Evolutionary conservation across 2,888 invertebrate species (phyloP), one percentile per base, ranked within the genome.

Genomic region (Drosophila colorata): DNA sequence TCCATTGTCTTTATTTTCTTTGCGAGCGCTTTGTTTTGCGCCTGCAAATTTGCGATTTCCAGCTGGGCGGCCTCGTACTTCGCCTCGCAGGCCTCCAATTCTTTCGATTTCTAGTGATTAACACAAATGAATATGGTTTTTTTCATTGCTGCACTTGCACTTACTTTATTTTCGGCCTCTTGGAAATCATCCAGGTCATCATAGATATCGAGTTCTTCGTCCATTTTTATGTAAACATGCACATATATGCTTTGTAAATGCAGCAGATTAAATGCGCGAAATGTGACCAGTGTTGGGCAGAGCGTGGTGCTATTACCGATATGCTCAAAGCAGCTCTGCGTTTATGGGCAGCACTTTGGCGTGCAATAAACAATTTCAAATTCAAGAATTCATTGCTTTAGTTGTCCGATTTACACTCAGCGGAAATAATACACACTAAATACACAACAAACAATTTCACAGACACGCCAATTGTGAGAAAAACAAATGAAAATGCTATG

Each of bases 161-260:
- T 78, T 77, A 91, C 92, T 69, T 85, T 79, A 33, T 88, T 81
- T 31, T 91, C 87, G 7, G 72, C 64, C 28, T 83, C 68, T 37
- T 92, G 90, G 33, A 92, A 91, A 23, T 85, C 85, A 2, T 91
- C 91, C 78, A 92, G 76, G 68, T 91, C 92, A 28, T 88, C 88
- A 37, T 92, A 92, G 4, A 92, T 86, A 74, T 90, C 75, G 20
- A 91, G 69, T 38, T 90, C 86, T 44, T 80, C 78, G 4, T 18
- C 25, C 51, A 68, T 23, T 73, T 51, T 37, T 51, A 41, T 28
- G 31, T 25, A 20, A 41, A 43, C 2, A 38, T 18, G 9, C 23
- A 37, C 13, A 11, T 23, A 16, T 25, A 9, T 6, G 48, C 48
- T 18, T 43, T 41, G 20, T 56, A 23, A 40, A 41, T 23, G 14